Base-by-base conservation (phyloP, 2,113 vertebrate species). In the Pterocles burchelli region DNA sequence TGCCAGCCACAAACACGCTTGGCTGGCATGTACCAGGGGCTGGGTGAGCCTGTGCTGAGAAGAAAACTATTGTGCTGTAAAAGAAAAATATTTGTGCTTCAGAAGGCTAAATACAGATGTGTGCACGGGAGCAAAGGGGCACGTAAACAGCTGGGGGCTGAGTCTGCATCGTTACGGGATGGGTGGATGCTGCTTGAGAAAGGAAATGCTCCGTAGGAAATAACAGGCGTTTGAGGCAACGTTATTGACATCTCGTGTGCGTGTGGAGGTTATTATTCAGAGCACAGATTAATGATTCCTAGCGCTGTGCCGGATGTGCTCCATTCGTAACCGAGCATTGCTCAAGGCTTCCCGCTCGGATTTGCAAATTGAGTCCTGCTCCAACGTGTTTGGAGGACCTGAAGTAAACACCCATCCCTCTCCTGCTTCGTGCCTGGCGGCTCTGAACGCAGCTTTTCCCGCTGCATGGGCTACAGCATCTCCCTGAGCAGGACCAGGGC, bases 41-140 rank as follows among this genome's bases (percentile, higher is more conserved):
- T 65, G 0, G 9, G 28, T 7, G 62, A 4, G 26, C 3, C n/a
- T 17, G 38, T 36, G 29, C 31, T 4, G 28, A 26, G 15, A 13
- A 38, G 6, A 41, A 61, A 29, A 2, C 2, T 5, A 7, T 3
- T 5, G 0, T 6, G 6, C 2, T 4, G 33, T 9, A 1, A 17
- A 45, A 55, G 15, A 5, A 34, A 28, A 1, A 0, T 22, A 2
- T 4, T 16, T 5, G 57, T 12, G 46, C 73, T 70, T 8, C 2
- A 13, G 29, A 15, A 54, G 31, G 41, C 5, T 11, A 16, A 6
- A 61, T 26, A 45, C 22, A 36, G 67, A 18, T 6, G 45, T 4
- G 12, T 0, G 34, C 5, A 5, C 1, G 3, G 55, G 45, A 80
- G 68, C 24, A 15, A 33, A 15, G 4, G 0, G 54, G 17, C 55